Base-by-base conservation (phyloP, 1,140 invertebrate genomes). In the Araneus ventricosus region DNA sequence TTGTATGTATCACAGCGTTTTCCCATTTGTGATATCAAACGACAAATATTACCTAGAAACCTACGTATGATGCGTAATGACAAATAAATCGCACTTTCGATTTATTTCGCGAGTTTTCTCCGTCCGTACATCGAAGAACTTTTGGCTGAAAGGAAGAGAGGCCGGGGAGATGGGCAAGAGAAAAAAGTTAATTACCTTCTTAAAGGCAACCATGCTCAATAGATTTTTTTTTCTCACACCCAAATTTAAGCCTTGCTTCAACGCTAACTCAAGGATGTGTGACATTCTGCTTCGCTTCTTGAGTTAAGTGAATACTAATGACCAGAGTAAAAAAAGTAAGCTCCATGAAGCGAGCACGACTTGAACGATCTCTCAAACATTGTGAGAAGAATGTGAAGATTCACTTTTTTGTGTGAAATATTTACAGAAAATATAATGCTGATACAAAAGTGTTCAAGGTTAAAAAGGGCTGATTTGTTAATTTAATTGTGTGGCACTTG, bases 301-400 rank as follows among this genome's bases (percentile, higher is more conserved):
- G 79, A 84, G 89, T 41, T 91, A 91, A 91, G 89, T 91, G 89
- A 91, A 91, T 61, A 91, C 89, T 91, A 84, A 91, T 79, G 89
- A 67, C 45, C 17, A 30, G n/a, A 61, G 70, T 52, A 63, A n/a
- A 79, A 41, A 88, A 57, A 67, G 87, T 88, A 59, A 52, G 17
- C 39, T 52, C 67, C n/a, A 52, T 75, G 37, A 90, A 90, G 70
- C 67, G 88, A 52, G 59, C 52, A 41, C 22, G 14, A 41, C 41
- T 79, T 24, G 39, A 57, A 84, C 52, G 30, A 27, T 75, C 30
- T 30, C 24, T 27, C 63, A 30, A 30, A 67, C 63, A 27, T 20
- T 75, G 67, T 5, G 30, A 20, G 14, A 75, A 75, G 67, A 17
- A 30, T 75, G 27, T 34, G 67, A 75, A 30, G 30, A 37, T 75